Evolutionary conservation across 2,113 vertebrate species (phyloP).

Genomic region (Poicephalus gulielmi): DNA sequence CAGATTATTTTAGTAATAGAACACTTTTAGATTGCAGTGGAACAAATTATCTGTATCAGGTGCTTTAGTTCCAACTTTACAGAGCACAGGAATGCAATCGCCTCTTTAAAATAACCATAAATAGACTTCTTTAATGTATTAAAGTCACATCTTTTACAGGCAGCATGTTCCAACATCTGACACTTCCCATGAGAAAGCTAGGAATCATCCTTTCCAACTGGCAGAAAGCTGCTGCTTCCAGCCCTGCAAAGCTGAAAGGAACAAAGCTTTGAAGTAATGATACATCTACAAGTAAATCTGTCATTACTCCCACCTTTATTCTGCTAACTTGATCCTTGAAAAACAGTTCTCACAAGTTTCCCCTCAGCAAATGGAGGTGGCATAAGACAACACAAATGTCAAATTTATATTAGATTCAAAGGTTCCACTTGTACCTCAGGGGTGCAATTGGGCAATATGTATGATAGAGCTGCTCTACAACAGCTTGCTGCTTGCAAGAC

Average conservation of each 20-base stretch:
- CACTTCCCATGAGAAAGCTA: not conserved
- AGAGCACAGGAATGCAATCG: not conserved
- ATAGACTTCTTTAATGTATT: not conserved
- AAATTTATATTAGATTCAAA: not conserved
- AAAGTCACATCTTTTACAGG: not conserved
- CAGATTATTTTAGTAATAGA: not conserved
- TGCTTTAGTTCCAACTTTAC: not conserved
- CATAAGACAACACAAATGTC: not conserved
- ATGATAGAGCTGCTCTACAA: not conserved
- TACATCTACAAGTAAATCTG: not conserved
- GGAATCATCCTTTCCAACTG: not conserved
- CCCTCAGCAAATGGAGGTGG: not conserved
- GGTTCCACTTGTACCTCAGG: not conserved
- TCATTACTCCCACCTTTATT: not conserved
- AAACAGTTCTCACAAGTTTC: not conserved
- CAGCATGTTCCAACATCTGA: not conserved
- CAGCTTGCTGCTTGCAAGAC: not conserved
- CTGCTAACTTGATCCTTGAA: not conserved
- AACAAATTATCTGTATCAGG: not conserved
- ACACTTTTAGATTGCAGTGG: not conserved
- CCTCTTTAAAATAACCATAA: not conserved
- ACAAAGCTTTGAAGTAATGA: not conserved
- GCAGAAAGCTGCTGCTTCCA: not conserved
- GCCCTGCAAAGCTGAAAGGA: not conserved
- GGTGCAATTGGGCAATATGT: not conserved